Conservation (phyloP, 2,797 vertebrate species). For the Malurus splendens region DNA sequence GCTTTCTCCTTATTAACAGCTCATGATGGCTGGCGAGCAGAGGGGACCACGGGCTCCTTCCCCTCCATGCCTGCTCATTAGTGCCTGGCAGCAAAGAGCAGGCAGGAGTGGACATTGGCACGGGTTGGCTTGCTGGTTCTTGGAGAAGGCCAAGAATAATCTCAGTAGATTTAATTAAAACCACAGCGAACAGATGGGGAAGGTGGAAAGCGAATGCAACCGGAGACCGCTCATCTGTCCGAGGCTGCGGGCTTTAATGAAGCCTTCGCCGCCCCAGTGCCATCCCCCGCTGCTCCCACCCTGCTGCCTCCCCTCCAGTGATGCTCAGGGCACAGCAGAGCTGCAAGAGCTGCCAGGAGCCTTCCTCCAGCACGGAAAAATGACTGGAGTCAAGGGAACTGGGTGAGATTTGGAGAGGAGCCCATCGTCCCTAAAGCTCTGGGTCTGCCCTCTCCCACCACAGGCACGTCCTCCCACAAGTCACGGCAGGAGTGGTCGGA, state of each 20-base stretch:
- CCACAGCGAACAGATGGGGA: conserved; percentile 92
- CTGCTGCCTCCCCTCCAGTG: conserved; percentile 73
- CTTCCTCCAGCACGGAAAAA: not conserved
- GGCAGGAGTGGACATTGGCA: conserved; percentile 91
- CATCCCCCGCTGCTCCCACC: conserved; percentile 22
- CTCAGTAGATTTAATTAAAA: conserved; percentile 99
- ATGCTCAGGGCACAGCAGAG: conserved; percentile 59
- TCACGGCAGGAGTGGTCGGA: not conserved
- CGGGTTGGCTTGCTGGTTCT: conserved; percentile 76
- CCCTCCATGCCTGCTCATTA: conserved; percentile 84
- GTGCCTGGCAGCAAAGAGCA: conserved; percentile 85
- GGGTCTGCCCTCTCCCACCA: not conserved
- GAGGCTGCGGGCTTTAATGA: conserved; percentile 79
- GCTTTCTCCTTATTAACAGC: conserved; percentile 90
- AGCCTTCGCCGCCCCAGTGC: conserved; percentile 77
- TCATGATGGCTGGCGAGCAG: conserved; percentile 85
- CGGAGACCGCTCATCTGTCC: conserved; percentile 92
- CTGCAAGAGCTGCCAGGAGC: conserved; percentile 54
- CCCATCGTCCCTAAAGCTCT: not conserved
- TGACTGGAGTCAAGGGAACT: not conserved
- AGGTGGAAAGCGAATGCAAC: conserved; percentile 88
- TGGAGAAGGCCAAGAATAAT: conserved; percentile 79
- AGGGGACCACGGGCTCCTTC: conserved; percentile 53
- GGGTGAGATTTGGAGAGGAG: not conserved
- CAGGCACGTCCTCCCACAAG: fast-evolving